Evolutionary conservation across 1,140 invertebrate species (phyloP).

Genomic region (Aricia agestis): DNA sequence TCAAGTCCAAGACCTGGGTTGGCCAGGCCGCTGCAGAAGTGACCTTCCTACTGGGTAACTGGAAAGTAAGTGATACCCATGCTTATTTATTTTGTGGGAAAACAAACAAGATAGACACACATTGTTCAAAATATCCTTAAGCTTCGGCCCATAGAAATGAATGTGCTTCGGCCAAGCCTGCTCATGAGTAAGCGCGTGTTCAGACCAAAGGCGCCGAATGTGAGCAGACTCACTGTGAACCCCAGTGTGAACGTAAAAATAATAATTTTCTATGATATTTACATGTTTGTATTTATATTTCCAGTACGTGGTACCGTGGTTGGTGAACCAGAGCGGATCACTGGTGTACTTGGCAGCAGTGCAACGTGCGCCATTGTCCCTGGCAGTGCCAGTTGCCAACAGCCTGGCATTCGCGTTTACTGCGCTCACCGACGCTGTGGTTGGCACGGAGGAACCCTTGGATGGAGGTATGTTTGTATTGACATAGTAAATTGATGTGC

Average conservation of each 20-base stretch:
- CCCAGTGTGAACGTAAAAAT: no score
- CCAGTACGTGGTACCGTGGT: constrained; percentile 82
- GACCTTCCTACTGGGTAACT: constrained; percentile 78
- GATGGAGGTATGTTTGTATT: constrained; percentile 35
- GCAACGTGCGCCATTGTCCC: constrained; percentile 78
- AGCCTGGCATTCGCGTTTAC: constrained; percentile 84
- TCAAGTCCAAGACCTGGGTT: constrained; percentile 66
- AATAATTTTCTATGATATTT: background rate
- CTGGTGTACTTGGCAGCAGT: constrained; percentile 80
- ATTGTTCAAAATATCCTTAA: no score
- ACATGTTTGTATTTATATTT: constrained; percentile 36
- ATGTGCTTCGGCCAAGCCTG: no score
- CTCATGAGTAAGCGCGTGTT: no score
- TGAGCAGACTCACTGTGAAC: no score
- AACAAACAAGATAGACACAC: no score
- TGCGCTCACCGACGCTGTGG: constrained; percentile 77
- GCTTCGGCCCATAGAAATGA: no score
- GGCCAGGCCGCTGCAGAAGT: constrained; percentile 78
- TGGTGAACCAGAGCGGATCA: constrained; percentile 82
- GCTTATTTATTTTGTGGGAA: no score
- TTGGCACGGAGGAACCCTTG: constrained; percentile 49
- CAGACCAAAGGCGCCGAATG: no score
- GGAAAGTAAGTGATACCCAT: constrained; percentile 61
- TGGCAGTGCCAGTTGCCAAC: constrained; percentile 83
- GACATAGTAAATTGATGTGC: constrained; percentile 80